These are phyloP conservation scores for Zhuqinia jingwanae DNA, from an alignment of 2,888 invertebrate species.

Conservation along the genomic window DNA sequence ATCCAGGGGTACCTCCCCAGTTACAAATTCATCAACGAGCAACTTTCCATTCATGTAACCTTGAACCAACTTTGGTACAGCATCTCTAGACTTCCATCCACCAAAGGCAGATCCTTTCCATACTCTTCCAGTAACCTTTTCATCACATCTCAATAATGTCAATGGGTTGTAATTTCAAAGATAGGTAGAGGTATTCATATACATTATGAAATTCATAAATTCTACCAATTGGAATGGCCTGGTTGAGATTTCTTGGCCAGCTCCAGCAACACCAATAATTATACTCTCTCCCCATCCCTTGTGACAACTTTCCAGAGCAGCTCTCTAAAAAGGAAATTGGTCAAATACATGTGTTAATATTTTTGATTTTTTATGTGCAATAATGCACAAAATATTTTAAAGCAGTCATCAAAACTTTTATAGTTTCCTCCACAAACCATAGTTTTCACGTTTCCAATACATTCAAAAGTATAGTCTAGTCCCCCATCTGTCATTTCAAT, in stretches of 20 bases:
- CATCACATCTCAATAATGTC: too few species aligned
- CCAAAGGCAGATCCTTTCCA: constrained; percentile 98
- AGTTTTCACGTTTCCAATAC: constrained; percentile 95
- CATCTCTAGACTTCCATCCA: constrained; percentile 96
- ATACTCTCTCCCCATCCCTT: constrained; percentile 97
- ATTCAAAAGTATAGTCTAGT: constrained; percentile 98
- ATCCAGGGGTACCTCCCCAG: constrained; percentile 88
- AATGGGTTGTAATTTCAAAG: too few species aligned
- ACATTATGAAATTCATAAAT: too few species aligned
- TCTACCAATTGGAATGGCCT: constrained; percentile 97
- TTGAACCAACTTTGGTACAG: constrained; percentile 94
- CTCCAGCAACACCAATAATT: constrained; percentile 96
- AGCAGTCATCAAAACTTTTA: too few species aligned
- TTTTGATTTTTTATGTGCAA: too few species aligned
- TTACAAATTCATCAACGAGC: constrained; percentile 95
- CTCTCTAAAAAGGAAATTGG: constrained; percentile 81
- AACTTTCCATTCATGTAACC: constrained; percentile 91
- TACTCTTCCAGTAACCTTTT: constrained; percentile 92
- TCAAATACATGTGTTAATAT: too few species aligned
- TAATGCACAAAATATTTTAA: neutral
- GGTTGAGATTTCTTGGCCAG: constrained; percentile 98
- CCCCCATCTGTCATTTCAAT: constrained; percentile 96
- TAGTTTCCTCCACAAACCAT: constrained; percentile 86
- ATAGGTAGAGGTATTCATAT: too few species aligned
- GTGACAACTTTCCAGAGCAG: constrained; percentile 83